Evolutionary conservation across 2,113 vertebrate genomes (phyloP).

Genomic region (Varanus komodoensis): DNA sequence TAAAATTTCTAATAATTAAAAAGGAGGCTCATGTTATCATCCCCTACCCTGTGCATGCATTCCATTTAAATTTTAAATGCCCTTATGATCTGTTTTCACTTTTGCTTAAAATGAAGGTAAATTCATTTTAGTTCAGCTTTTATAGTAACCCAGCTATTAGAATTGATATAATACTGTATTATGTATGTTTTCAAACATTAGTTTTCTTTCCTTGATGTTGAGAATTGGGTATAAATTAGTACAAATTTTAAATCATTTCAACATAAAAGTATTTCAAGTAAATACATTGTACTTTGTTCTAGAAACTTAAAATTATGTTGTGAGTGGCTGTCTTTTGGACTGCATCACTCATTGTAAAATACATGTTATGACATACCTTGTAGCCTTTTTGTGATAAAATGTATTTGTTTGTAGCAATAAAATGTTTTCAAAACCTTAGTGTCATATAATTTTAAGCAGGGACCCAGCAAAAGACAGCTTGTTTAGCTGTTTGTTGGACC

Average conservation of each 20-base stretch:
- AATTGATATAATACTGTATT: constrained; percentile 74
- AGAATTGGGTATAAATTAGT: constrained; percentile 70
- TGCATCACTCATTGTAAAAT: constrained; percentile 74
- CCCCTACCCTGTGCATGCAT: constrained; percentile 76
- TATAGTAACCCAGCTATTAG: constrained; percentile 78
- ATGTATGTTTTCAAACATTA: constrained; percentile 80
- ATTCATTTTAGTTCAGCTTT: constrained; percentile 80
- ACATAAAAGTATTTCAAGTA: constrained; percentile 61
- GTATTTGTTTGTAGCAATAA: constrained; percentile 83
- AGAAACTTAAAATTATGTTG: constrained; percentile 69
- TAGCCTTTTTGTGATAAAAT: constrained; percentile 76
- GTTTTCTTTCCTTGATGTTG: constrained; percentile 75
- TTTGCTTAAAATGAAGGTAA: constrained; percentile 77
- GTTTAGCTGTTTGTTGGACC: background rate
- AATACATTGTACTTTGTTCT: constrained; percentile 63
- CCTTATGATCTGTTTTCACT: constrained; percentile 77
- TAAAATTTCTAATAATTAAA: constrained; percentile 70
- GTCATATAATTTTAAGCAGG: constrained; percentile 43
- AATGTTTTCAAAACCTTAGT: constrained; percentile 63
- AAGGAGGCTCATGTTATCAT: constrained; percentile 53
- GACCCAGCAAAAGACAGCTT: background rate
- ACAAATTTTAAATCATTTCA: constrained; percentile 71
- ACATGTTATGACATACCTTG: constrained; percentile 73
- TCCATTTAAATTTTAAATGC: constrained; percentile 72
- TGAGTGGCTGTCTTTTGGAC: constrained; percentile 72